Evolutionary conservation across 2,888 invertebrate genomes (phyloP), one percentile per base, ranked within the genome.

Genomic region (Octodonta nipae): DNA sequence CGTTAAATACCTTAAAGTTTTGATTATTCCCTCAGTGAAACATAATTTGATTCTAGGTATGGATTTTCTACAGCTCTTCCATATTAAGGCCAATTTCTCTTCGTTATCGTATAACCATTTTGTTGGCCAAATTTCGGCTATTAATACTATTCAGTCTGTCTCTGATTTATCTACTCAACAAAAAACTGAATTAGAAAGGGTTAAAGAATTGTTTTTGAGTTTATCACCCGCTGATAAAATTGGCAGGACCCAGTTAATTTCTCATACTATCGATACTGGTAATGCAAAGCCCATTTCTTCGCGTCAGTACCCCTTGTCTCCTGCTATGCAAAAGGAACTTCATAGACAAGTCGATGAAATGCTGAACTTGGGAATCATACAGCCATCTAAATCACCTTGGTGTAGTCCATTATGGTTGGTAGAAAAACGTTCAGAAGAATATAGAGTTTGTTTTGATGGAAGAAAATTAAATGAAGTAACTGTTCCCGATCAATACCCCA

Each of bases 401-500:
- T 43, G 44, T n/a, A n/a, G n/a, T n/a, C n/a, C n/a, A n/a, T n/a
- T n/a, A n/a, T 41, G 48, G 10, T 37, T 55, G 2, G 42, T 51
- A 29, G 40, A 48, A 4, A 41, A 36, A n/a, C 40, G 46, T 5
- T 40, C 48, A 31, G 46, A 43, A 0, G 37, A 35, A 2, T 51
- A 43, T 25, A 32, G 52, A 3, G 48, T 55, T 11, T 49, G 52
- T 26, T 43, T 52, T 0, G 53, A 56, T 30, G 51, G 41, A 20
- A 29, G 55, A 4, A 45, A 47, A 22, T 28, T 57, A 0, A 59
- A 55, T 31, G 24, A 26, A 3, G 48, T 54, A 1, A 51, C 53
- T 0, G 38, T 44, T 15, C 36, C 42, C 8, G 50, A 54, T 36
- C 47, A 51, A 2, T 51, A 55, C 41, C 51, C 52, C 2, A 24